A percentile compares a stretch with the other conserved stretches of the same genome.
These are phyloP conservation scores for Crypturellus undulatus DNA, from an alignment of 2,113 vertebrate genomes.

Conservation along the genomic window DNA sequence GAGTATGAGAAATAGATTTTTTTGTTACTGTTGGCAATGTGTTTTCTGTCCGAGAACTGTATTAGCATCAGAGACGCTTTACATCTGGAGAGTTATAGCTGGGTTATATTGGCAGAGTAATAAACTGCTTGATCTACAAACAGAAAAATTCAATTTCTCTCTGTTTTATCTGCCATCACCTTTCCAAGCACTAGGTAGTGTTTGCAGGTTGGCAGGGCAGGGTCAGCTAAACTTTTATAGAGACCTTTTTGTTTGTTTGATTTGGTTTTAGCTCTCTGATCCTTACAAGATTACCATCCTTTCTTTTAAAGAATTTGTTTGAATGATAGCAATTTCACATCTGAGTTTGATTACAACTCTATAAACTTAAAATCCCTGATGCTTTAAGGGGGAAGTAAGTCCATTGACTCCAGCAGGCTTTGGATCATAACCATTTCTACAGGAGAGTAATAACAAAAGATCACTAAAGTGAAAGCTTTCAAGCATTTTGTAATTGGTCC, in stretches of 20 bases:
- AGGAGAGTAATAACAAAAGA: not conserved
- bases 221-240: not conserved
- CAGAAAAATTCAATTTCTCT: not conserved
- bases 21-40: not conserved
- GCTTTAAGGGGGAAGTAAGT: not conserved
- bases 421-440: not conserved
- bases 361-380: not conserved
- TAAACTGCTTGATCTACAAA: not conserved
- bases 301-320: not conserved
- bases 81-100: not conserved
- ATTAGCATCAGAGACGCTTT: conserved; percentile 32
- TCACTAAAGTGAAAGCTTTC: not conserved
- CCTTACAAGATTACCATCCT: not conserved
- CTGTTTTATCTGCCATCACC: not conserved
- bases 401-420: not conserved
- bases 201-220: no score
- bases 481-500: not conserved
- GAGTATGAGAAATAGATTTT: not conserved
- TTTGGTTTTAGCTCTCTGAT: not conserved
- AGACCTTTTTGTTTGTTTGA: not conserved
- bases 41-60: conserved; percentile 25
- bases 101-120: not conserved
- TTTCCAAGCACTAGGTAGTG: not conserved
- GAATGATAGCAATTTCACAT: not conserved
- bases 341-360: not conserved